phyloP scores from a whole-genome alignment of 1,140 invertebrate genomes.

The Drosophila watanabei region DNA sequence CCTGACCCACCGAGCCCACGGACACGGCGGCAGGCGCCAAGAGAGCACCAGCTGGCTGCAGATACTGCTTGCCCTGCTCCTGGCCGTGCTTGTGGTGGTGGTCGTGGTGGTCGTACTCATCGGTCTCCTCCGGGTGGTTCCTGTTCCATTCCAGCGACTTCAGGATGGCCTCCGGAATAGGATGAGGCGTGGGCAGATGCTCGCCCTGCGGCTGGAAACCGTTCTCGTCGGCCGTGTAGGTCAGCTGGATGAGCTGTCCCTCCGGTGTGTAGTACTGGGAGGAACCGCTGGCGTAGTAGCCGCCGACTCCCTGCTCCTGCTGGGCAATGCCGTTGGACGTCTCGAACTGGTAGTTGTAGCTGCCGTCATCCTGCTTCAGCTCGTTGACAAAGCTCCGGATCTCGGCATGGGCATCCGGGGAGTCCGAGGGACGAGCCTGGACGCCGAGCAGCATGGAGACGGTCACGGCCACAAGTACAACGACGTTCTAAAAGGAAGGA shows the following conservation, averaged over 20 bases:
- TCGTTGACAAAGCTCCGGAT: constrained; percentile 74
- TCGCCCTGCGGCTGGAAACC: constrained; percentile 87
- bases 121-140: constrained; percentile 79
- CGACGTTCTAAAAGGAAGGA: constrained; percentile 33
- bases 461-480: constrained; percentile 50
- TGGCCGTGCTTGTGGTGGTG: constrained; percentile 38
- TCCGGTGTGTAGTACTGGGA: constrained; percentile 80
- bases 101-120: constrained; percentile 48
- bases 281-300: constrained; percentile 76
- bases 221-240: constrained; percentile 89
- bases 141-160: constrained; percentile 86
- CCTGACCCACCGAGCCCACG: constrained; percentile 36
- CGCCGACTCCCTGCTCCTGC: constrained; percentile 87
- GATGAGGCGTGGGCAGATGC: constrained; percentile 86
- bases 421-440: constrained; percentile 56
- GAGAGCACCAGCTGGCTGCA: constrained; percentile 53
- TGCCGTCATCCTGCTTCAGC: constrained; percentile 86
- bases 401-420: constrained; percentile 70
- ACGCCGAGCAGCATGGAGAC: constrained; percentile 28
- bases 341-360: constrained; percentile 86
- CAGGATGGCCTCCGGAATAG: constrained; percentile 79
- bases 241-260: constrained; percentile 86
- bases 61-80: constrained; percentile 56
- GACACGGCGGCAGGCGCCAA: constrained; percentile 40
- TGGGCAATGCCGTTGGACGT: constrained; percentile 88